Evolutionary conservation across 2,113 vertebrate genomes (phyloP).

Genomic region (Proteles cristata): DNA sequence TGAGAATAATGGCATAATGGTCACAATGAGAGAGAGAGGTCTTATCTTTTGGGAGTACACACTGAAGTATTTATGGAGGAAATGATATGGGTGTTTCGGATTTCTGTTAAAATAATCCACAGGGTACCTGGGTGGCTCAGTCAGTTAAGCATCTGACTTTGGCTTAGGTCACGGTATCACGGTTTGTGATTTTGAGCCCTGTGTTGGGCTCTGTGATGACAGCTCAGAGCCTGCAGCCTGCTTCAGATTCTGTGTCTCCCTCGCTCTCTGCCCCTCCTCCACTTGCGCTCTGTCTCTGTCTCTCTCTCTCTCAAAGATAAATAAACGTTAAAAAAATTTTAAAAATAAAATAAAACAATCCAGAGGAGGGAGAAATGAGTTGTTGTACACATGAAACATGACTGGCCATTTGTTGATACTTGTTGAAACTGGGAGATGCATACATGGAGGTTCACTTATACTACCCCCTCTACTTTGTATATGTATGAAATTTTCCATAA

Average conservation of each 20-base stretch:
- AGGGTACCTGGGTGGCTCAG: background rate
- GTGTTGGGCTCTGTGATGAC: background rate
- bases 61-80: background rate
- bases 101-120: constrained; percentile 37
- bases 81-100: background rate
- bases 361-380: background rate
- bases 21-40: background rate
- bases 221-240: no score
- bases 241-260: background rate
- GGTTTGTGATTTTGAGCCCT: background rate
- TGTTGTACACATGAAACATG: background rate
- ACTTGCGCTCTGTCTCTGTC: background rate
- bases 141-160: background rate
- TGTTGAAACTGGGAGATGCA: background rate
- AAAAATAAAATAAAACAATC: background rate
- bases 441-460: background rate
- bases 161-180: background rate
- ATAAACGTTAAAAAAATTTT: background rate
- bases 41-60: background rate
- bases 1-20: background rate
- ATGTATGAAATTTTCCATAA: background rate
- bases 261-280: background rate
- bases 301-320: background rate
- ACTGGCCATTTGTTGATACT: background rate
- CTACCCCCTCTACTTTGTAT: background rate